Percentiles rank a stretch among this genome's conserved stretches.
phyloP scores from a whole-genome alignment of 2,888 invertebrate genomes.

The Erebia aethiops region DNA sequence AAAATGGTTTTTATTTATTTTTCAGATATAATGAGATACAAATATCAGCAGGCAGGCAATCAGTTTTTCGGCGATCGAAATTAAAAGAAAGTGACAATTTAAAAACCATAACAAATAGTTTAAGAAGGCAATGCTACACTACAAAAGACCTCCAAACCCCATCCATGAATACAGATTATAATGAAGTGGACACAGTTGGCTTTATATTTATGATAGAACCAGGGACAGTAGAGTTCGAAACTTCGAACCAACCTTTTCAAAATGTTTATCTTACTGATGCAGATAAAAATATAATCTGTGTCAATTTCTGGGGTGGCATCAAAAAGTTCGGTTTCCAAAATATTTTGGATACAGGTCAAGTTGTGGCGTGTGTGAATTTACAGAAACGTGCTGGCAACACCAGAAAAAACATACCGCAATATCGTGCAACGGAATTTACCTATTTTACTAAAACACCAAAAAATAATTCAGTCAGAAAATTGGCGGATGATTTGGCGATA shows the following conservation, averaged over 20 bases:
- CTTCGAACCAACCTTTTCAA: slow-evolving; percentile 71
- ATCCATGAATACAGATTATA: slow-evolving; percentile 67
- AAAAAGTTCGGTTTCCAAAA: slow-evolving; percentile 79
- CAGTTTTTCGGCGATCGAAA: slow-evolving; percentile 67
- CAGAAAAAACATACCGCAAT: slow-evolving; percentile 79
- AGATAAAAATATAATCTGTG: slow-evolving; percentile 75
- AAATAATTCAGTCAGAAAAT: slow-evolving; percentile 70
- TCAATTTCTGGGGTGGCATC: slow-evolving; percentile 82
- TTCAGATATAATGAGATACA: slow-evolving; percentile 80
- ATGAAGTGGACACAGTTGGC: slow-evolving; percentile 90
- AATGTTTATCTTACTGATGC: slow-evolving; percentile 84
- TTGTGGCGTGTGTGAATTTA: slow-evolving; percentile 85
- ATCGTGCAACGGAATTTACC: slow-evolving; percentile 84
- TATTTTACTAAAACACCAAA: slow-evolving; percentile 85
- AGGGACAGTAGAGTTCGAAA: slow-evolving; percentile 65
- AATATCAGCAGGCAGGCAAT: slow-evolving; percentile 78
- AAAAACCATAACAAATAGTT: slow-evolving; percentile 42
- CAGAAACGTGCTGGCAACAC: slow-evolving; percentile 81
- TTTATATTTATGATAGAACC: slow-evolving; percentile 84
- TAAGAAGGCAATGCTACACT: slow-evolving; percentile 67
- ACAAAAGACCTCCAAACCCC: slow-evolving; percentile 73
- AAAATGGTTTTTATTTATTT: slow-evolving; percentile 33
- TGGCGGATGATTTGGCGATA: slow-evolving; percentile 70
- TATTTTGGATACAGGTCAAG: slow-evolving; percentile 80
- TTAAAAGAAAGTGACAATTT: slow-evolving; percentile 49